Conservation (phyloP, 2,888 invertebrate genomes). For the Xestia sexstrigata region DNA sequence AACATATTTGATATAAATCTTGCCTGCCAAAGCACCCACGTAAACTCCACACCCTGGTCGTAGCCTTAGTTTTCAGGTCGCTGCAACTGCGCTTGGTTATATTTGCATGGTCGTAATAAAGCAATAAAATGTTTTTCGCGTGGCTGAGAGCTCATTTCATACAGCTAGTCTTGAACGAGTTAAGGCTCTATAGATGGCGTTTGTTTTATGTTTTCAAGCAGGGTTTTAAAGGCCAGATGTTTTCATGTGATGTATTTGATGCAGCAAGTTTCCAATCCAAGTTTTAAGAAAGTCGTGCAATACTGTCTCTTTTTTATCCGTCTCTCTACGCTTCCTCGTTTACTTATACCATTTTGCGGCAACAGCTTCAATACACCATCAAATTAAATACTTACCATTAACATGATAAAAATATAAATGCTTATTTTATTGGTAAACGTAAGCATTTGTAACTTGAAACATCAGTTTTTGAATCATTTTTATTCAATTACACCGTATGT, state of each 20-base stretch:
- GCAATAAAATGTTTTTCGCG: slow-evolving; percentile 76
- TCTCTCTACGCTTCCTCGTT: neutral
- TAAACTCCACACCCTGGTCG: neutral
- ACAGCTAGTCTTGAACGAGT: slow-evolving; percentile 62
- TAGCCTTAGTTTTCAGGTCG: slow-evolving; percentile 74
- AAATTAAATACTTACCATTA: too few relatives aligned
- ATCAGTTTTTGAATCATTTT: too few relatives aligned
- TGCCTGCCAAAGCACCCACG: neutral
- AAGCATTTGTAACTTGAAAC: too few relatives aligned
- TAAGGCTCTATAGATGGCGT: slow-evolving; percentile 44
- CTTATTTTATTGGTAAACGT: too few relatives aligned
- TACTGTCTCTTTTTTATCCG: neutral
- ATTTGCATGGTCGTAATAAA: slow-evolving; percentile 81
- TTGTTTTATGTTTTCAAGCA: slow-evolving; percentile 46
- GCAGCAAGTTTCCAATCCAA: neutral
- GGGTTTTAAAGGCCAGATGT: slow-evolving; percentile 35
- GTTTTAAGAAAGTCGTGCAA: neutral
- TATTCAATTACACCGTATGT: too few relatives aligned
- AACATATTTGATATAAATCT: neutral
- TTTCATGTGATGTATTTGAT: neutral
- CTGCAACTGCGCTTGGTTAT: slow-evolving; percentile 73
- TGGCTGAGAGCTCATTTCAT: slow-evolving; percentile 69
- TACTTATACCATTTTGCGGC: neutral
- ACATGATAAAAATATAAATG: too few relatives aligned
- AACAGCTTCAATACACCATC: neutral